phyloP scores from a whole-genome alignment of 2,797 vertebrate genomes.

The Acipenser oxyrinchus region DNA sequence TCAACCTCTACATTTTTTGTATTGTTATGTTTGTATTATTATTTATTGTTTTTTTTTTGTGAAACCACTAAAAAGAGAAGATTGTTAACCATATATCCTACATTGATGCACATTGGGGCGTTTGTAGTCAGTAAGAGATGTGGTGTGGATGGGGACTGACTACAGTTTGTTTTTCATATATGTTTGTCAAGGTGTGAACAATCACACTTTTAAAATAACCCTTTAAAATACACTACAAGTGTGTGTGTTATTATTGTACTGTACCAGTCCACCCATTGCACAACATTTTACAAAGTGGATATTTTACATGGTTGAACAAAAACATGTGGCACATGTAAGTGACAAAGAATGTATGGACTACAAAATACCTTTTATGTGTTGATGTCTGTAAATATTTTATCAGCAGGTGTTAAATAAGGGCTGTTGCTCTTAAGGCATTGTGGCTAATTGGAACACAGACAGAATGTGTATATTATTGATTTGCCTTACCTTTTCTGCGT shows the following conservation, averaged over 20 bases:
- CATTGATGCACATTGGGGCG: too few species aligned
- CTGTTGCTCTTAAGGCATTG: slow-evolving; percentile 24
- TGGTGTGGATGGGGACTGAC: too few species aligned
- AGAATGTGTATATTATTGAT: slow-evolving; percentile 53
- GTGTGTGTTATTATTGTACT: neutral
- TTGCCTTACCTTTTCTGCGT: slow-evolving; percentile 87
- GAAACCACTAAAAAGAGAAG: neutral
- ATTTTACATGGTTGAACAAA: neutral
- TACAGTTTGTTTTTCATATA: too few species aligned
- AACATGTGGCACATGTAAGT: too few species aligned
- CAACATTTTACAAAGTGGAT: slow-evolving; percentile 9
- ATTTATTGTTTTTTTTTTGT: neutral
- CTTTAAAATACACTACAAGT: slow-evolving; percentile 1
- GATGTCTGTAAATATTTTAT: slow-evolving; percentile 24
- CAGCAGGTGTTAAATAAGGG: slow-evolving; percentile 22
- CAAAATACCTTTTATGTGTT: neutral
- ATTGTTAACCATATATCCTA: too few species aligned
- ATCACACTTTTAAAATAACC: neutral
- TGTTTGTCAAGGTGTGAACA: neutral
- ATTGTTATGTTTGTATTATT: neutral
- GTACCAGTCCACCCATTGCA: slow-evolving; percentile 8
- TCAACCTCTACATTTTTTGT: too few species aligned
- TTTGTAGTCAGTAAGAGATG: too few species aligned
- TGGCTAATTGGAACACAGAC: slow-evolving; percentile 17
- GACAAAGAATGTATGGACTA: too few species aligned